Evolutionary conservation across 1,140 invertebrate genomes (phyloP), one percentile per base, ranked within the genome.

Genomic region (Augochlora pura): DNA sequence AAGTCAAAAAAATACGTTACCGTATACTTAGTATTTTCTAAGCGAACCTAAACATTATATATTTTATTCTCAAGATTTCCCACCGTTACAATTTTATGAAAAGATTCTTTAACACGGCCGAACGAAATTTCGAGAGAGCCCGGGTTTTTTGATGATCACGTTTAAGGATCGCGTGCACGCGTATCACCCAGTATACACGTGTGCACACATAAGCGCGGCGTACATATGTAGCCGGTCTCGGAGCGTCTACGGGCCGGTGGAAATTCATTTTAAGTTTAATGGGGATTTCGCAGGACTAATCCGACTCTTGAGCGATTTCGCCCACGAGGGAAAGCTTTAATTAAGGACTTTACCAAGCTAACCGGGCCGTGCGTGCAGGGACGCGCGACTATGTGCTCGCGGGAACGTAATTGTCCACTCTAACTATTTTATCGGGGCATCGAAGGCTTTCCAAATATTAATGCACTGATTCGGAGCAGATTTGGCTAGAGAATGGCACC

Each of bases 231-330:
- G 64, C 38, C 57, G 67, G 5, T 32, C 60, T 16, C 21, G 10
- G 60, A 59, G 57, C n/a, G 65, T 65, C 80, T 62, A 63, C 52
- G 23, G 57, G 49, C 57, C 65, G 67, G 63, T 78, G 59, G 73
- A 86, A 86, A 86, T 81, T 86, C 84, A 86, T 86, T 86, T 83
- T 75, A 86, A 86, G 83, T 83, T 81, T 71, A 80, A 74, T 77
- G 71, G 81, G 81, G 75, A 80, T 84, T 77, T 84, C 77, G 66
- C 59, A 27, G 74, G 65, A 77, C 81, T 86, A 86, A 86, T 86
- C 81, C 77, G 84, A 69, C 77, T 82, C 85, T 86, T 81, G 84
- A 83, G 77, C 80, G 85, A 86, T 86, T 86, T 86, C 70, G 75
- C 83, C 76, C 80, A 86, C 83, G 54, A 52, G 67, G 83, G 74